Conservation (phyloP, 2,113 vertebrate genomes). For the Colaptes auratus region DNA sequence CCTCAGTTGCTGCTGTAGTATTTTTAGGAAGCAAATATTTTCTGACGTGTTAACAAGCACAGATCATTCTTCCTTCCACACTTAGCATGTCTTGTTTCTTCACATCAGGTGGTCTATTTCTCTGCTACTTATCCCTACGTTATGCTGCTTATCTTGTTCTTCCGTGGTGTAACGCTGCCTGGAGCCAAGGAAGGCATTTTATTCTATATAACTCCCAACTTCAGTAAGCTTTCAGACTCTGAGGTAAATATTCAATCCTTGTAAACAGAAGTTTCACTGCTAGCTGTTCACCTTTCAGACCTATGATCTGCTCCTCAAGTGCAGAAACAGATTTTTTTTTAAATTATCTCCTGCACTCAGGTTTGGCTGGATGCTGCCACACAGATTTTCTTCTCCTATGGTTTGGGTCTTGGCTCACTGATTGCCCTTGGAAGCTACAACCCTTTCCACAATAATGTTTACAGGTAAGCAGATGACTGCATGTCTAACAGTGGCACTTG, state of each 20-base stretch:
- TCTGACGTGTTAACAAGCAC: neutral
- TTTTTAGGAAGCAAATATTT: neutral
- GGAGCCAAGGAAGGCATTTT: constrained; percentile 94
- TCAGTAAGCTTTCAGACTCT: constrained; percentile 93
- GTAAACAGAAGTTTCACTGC: constrained; percentile 5
- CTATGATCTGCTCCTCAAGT: constrained; percentile 30
- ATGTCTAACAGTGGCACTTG: neutral
- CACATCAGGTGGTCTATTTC: constrained; percentile 95
- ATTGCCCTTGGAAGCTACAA: constrained; percentile 99
- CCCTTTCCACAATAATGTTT: constrained; percentile 96
- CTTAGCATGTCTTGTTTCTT: constrained; percentile 25
- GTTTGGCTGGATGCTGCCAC: constrained; percentile 99
- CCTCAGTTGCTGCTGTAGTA: neutral
- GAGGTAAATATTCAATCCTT: constrained; percentile 80
- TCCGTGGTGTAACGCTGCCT: constrained; percentile 92
- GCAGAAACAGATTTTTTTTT: constrained; percentile 11
- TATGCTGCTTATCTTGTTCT: constrained; percentile 97
- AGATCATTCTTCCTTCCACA: neutral
- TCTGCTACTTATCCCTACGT: constrained; percentile 97
- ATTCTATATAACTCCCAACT: constrained; percentile 97
- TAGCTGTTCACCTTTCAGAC: constrained; percentile 30
- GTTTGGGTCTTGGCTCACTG: constrained; percentile 94
- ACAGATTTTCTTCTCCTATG: constrained; percentile 99
- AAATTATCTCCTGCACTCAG: constrained; percentile 74
- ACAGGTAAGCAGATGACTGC: constrained; percentile 83